Evolutionary conservation across 2,797 vertebrate species (phyloP).

Genomic region (Adrianichthys oophorus): DNA sequence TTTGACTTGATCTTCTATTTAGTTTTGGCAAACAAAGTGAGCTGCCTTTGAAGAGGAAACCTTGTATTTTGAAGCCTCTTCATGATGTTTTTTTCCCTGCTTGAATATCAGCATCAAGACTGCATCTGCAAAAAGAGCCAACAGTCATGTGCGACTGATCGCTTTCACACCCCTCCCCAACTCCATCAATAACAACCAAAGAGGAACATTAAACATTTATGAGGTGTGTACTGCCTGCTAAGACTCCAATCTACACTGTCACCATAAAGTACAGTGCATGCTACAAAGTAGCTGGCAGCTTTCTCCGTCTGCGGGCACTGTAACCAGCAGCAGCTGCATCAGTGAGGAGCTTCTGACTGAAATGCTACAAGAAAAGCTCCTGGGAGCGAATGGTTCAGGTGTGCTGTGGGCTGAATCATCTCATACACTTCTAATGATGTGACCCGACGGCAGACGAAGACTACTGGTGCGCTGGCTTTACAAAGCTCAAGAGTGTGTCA

Average conservation of each 20-base stretch:
- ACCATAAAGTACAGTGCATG: slow-evolving; percentile 62
- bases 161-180: slow-evolving; percentile 60
- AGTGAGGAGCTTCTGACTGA: slow-evolving; percentile 52
- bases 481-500: slow-evolving; percentile 13
- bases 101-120: slow-evolving; percentile 39
- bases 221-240: slow-evolving; percentile 68
- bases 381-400: slow-evolving; percentile 59
- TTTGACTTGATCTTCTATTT: slow-evolving; percentile 32
- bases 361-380: slow-evolving; percentile 61
- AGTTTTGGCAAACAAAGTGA: slow-evolving; percentile 34
- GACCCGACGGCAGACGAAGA: slow-evolving; percentile 19
- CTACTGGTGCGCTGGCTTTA: slow-evolving; percentile 29
- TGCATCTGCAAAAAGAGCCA: slow-evolving; percentile 27
- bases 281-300: slow-evolving; percentile 61
- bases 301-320: slow-evolving; percentile 52
- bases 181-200: slow-evolving; percentile 72
- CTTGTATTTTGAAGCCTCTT: slow-evolving; percentile 9
- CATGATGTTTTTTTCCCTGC: slow-evolving; percentile 30
- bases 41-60: slow-evolving; percentile 10
- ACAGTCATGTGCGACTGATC: slow-evolving; percentile 49
- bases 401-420: slow-evolving; percentile 56
- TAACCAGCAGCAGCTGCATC: slow-evolving; percentile 66
- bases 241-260: slow-evolving; percentile 73
- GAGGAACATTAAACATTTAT: slow-evolving; percentile 79
- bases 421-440: slow-evolving; percentile 26